These are phyloP conservation scores for Acanthacorydalis orientalis DNA, from an alignment of 2,888 invertebrate species.

Conservation along the genomic window DNA sequence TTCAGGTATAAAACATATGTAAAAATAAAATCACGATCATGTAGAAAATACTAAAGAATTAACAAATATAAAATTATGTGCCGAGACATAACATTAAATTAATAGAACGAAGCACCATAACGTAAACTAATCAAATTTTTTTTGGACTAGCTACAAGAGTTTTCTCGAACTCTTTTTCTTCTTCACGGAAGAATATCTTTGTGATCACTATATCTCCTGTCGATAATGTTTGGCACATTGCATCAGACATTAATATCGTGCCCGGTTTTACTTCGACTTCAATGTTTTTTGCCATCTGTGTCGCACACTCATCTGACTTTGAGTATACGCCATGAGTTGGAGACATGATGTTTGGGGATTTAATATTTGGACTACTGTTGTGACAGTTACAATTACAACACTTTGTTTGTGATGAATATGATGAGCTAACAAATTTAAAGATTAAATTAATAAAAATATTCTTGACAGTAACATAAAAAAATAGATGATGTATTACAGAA, in stretches of 20 bases:
- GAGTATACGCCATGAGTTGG: slow-evolving; percentile 19
- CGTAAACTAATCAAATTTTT: slow-evolving; percentile 13
- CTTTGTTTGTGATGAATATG: neutral
- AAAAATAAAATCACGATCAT: too few relatives aligned
- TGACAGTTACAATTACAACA: slow-evolving; percentile 3
- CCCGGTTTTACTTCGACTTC: slow-evolving; percentile 28
- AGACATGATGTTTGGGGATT: slow-evolving; percentile 12
- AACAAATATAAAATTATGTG: too few relatives aligned
- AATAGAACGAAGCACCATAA: neutral
- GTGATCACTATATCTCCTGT: slow-evolving; percentile 88
- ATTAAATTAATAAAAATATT: neutral
- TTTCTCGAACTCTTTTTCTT: slow-evolving; percentile 37
- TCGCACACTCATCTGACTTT: slow-evolving; percentile 17
- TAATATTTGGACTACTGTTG: slow-evolving; percentile 9
- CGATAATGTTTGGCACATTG: slow-evolving; percentile 70
- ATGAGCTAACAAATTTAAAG: neutral
- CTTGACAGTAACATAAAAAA: too few relatives aligned
- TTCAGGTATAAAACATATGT: too few relatives aligned
- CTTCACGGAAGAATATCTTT: slow-evolving; percentile 50
- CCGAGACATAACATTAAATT: too few relatives aligned
- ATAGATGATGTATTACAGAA: too few relatives aligned
- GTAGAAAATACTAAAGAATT: too few relatives aligned
- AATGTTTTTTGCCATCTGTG: slow-evolving; percentile 15
- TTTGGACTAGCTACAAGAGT: slow-evolving; percentile 33
- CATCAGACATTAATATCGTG: slow-evolving; percentile 22